Conservation (phyloP, 1,140 invertebrate genomes). For the Mylabris phalerata region DNA sequence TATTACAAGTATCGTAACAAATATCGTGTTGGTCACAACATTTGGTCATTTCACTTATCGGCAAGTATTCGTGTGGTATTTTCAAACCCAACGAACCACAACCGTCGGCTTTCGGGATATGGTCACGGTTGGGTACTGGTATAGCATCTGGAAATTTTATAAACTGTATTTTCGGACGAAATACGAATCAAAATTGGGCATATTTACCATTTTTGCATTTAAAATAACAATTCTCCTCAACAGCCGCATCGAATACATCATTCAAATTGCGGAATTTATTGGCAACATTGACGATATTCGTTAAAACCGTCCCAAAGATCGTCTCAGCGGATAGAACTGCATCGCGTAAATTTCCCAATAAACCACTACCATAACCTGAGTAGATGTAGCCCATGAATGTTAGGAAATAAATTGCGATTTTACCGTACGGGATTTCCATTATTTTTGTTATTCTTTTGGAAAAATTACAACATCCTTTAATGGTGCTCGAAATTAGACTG, state of each 20-base stretch:
- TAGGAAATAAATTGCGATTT: slow-evolving; percentile 63
- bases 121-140: slow-evolving; percentile 63
- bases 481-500: no score
- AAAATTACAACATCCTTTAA: no score
- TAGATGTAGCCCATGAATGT: slow-evolving; percentile 73
- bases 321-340: slow-evolving; percentile 70
- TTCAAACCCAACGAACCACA: slow-evolving; percentile 72
- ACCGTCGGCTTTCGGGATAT: slow-evolving; percentile 67
- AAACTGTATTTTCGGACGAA: background rate
- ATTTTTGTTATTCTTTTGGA: background rate
- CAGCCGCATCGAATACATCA: slow-evolving; percentile 74
- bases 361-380: slow-evolving; percentile 68
- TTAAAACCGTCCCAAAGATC: slow-evolving; percentile 67
- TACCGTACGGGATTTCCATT: slow-evolving; percentile 67
- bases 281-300: slow-evolving; percentile 67
- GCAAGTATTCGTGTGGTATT: slow-evolving; percentile 67
- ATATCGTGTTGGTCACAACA: slow-evolving; percentile 83
- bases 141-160: slow-evolving; percentile 47
- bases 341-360: slow-evolving; percentile 64
- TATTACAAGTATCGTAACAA: slow-evolving; percentile 85
- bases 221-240: slow-evolving; percentile 75
- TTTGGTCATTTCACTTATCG: slow-evolving; percentile 67
- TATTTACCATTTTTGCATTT: slow-evolving; percentile 59
- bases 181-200: background rate
- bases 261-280: slow-evolving; percentile 69